phyloP scores from a whole-genome alignment of 2,113 vertebrate species.

The Cariama cristata region DNA sequence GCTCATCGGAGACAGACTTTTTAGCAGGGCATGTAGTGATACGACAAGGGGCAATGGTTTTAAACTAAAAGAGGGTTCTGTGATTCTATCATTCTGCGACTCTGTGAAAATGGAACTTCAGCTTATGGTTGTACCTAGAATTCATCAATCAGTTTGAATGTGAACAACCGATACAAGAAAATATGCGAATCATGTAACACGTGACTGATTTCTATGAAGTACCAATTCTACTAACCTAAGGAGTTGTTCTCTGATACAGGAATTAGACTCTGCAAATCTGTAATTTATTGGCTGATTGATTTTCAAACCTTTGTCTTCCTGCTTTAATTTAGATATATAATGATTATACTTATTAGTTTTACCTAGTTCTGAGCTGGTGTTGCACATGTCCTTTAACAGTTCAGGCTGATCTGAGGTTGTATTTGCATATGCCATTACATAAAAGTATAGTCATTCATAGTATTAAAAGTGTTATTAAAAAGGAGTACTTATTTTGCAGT shows the following conservation, averaged over 20 bases:
- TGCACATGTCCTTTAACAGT: not conserved
- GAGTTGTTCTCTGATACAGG: not conserved
- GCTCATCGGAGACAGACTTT: not conserved
- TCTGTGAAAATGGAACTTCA: not conserved
- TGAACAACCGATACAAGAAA: not conserved
- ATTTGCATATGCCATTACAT: not conserved
- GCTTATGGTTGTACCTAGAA: not conserved
- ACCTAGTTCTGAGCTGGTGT: not conserved
- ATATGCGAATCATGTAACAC: not conserved
- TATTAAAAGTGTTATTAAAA: not conserved
- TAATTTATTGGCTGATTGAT: not conserved
- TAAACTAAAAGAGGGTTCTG: not conserved
- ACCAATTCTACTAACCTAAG: not conserved
- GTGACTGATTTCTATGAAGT: not conserved
- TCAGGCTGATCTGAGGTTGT: not conserved
- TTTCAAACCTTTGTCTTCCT: not conserved
- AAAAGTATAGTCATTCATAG: not conserved
- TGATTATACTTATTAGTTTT: not conserved
- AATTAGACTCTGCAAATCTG: not conserved
- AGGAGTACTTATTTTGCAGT: not conserved
- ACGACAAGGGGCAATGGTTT: not conserved
- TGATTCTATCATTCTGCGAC: not conserved
- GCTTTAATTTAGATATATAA: not conserved
- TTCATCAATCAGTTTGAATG: not conserved
- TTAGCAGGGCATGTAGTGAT: not conserved